Base-by-base conservation (phyloP, 1,140 invertebrate genomes). In the Reticulitermes speratus region DNA sequence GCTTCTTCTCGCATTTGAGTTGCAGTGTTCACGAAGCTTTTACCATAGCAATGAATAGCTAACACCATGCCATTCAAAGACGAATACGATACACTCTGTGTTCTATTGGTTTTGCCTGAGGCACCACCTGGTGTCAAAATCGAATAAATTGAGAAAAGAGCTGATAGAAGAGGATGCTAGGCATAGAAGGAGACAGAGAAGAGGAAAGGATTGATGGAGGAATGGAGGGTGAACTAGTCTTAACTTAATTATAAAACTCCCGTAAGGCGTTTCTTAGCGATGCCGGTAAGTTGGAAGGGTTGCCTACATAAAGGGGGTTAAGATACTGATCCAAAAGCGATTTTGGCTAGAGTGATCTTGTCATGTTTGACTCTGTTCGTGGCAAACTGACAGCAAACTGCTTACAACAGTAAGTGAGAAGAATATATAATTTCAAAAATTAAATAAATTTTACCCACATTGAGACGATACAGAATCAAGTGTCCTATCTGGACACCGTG, bases 241-340 rank as follows among this genome's bases (percentile, higher is more conserved):
- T 75, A 75, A 75, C 65, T 75, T 75, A 75, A 75, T 75, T 75
- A 75, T 75, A 75, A 75, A 75, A 75, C 25, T 75, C 65, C 65
- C 65, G 65, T 25, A 75, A 75, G 65, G 65, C 65, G 65, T 75
- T 75, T 30, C n/a, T n/a, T 75, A 75, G 65, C 65, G 65, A 30
- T 75, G 65, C n/a, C 65, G 25, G 65, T 75, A 30, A 75, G 65
- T 30, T 30, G 65, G 65, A 75, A 75, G 65, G 59, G 59, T 23
- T 12, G 25, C 12, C 7, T 21, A 59, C 21, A 6, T 21, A 23
- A 19, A 65, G 59, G 21, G n/a, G 65, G 65, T 75, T 75, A 75
- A 25, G 65, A 75, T 30, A 75, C 25, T 75, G 65, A 75, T 75
- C 65, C 25, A 75, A 75, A 75, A 75, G 65, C 65, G 65, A 75